Conservation (phyloP, 2,888 invertebrate species). For the Pantelozetes paolii region DNA sequence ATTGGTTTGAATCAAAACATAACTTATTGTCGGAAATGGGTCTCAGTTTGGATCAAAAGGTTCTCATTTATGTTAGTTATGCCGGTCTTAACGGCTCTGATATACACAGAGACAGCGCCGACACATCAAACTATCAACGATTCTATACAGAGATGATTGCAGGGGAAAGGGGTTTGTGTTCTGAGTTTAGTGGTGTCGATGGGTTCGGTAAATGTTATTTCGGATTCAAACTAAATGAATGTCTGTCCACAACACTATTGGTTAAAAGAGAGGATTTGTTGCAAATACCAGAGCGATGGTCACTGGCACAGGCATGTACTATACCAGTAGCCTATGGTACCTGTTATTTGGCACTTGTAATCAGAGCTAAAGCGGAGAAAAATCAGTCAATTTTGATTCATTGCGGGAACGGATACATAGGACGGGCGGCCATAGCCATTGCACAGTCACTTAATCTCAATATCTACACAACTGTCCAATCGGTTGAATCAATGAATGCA, state of each 20-base stretch:
- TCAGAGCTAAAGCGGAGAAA: slow-evolving; percentile 53
- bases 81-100: slow-evolving; percentile 57
- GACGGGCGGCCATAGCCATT: slow-evolving; percentile 58
- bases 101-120: slow-evolving; percentile 94
- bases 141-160: slow-evolving; percentile 80
- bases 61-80: slow-evolving; percentile 24
- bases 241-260: slow-evolving; percentile 54
- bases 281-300: slow-evolving; percentile 54
- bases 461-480: slow-evolving; percentile 56
- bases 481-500: slow-evolving; percentile 50
- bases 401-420: slow-evolving; percentile 55
- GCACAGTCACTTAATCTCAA: slow-evolving; percentile 55
- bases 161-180: slow-evolving; percentile 57
- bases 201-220: slow-evolving; percentile 51
- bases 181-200: slow-evolving; percentile 50
- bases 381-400: slow-evolving; percentile 54
- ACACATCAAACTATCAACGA: slow-evolving; percentile 63
- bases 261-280: slow-evolving; percentile 62
- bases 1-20: slow-evolving; percentile 70
- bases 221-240: slow-evolving; percentile 50
- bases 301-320: slow-evolving; percentile 53
- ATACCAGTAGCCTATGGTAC: slow-evolving; percentile 55
- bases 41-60: slow-evolving; percentile 49
- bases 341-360: slow-evolving; percentile 57
- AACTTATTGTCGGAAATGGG: slow-evolving; percentile 50